Evolutionary conservation across 2,888 invertebrate genomes (phyloP), one percentile per base, ranked within the genome.

Genomic region (Hirtodrosophila cameraria): DNA sequence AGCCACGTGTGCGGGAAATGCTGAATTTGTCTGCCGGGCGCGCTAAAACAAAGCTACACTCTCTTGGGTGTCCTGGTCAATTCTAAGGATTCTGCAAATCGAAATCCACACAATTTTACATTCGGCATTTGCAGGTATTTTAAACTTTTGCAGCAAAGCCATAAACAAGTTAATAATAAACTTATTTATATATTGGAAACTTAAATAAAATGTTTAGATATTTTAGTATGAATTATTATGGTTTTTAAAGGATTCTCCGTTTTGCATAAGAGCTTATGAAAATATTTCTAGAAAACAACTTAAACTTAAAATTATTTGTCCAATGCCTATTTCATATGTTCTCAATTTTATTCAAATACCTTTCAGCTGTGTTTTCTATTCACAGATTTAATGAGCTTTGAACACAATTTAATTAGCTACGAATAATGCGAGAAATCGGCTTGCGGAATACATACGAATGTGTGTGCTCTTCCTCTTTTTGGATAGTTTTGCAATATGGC

Each of bases 1-100:
- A 86, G 84, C 86, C 80, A 86, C 86, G 80, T 80, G 86, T 79
- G 80, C 64, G 72, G 86, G 83, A 86, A 80, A 80, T 86, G 64
- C 64, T 75, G 80, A 80, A 80, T 80, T 80, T 80, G 80, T 80
- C 80, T 80, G 86, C 49, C 62, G 64, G 72, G 67, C 75, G 67
- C 66, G 43, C 62, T 73, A 62, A 80, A 79, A 84, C 81, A 84
- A 84, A 59, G 52, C 70, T 57, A 16, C 39, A 25, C 43, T 58
- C 43, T 58, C 33, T 35, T 48, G 30, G 46, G 18, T 48, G 31
- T 49, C 31, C 28, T 57, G 42, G 41, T 23, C 27, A 52, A 43
- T 16, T 57, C 31, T 13, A 30, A 8, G 1, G 28, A 23, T 33
- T 55, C 50, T 46, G 27, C 46, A 33, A 42, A 31, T 15, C 13